Conservation (phyloP, 2,797 vertebrate genomes). For the Diceros bicornis region DNA sequence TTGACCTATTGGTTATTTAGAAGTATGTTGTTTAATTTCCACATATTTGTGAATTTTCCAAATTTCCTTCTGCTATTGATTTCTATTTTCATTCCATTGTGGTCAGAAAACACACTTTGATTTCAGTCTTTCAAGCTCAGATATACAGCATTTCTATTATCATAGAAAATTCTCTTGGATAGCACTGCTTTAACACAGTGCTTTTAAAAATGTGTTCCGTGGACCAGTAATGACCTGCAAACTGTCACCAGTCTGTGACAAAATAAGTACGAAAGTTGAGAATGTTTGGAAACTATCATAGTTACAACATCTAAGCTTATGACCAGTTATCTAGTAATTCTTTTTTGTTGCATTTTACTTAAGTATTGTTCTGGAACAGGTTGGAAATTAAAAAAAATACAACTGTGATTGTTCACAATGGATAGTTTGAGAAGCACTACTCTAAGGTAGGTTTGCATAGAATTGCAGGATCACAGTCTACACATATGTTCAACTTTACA, state of each 20-base stretch:
- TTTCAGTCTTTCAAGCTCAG: background rate
- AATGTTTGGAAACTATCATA: background rate
- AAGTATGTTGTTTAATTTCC: background rate
- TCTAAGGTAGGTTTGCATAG: background rate
- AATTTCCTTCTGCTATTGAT: background rate
- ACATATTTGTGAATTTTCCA: constrained; percentile 45
- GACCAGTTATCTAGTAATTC: constrained; percentile 7
- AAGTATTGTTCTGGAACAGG: background rate
- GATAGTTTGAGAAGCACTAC: background rate
- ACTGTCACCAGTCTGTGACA: background rate
- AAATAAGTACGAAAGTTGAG: background rate
- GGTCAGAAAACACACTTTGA: background rate
- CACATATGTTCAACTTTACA: background rate
- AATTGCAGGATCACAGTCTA: background rate
- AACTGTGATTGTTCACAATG: background rate
- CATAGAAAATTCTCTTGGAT: background rate
- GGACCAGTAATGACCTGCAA: background rate
- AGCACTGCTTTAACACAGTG: background rate
- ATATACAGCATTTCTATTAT: background rate
- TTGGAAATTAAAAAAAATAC: background rate
- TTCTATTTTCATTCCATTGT: background rate
- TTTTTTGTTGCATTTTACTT: constrained; percentile 5
- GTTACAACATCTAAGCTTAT: background rate
- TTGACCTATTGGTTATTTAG: background rate
- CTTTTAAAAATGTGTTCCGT: constrained; percentile 13